phyloP scores from a whole-genome alignment of 2,797 vertebrate genomes.

The Cossypha dichroa region DNA sequence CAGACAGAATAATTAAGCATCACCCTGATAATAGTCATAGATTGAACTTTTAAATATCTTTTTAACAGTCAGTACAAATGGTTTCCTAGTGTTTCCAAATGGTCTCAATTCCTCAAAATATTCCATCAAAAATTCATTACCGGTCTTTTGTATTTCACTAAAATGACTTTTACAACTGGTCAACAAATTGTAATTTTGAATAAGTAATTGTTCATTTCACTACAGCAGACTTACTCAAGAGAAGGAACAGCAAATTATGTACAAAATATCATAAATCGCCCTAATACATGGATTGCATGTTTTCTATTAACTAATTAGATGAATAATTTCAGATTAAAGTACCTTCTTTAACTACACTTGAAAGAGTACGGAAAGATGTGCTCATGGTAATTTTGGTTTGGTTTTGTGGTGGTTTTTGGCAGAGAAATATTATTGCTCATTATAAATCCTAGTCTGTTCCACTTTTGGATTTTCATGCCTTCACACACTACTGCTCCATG shows the following conservation, averaged over 20 bases:
- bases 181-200: background rate
- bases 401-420: background rate
- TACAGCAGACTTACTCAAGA: background rate
- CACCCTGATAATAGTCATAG: constrained; percentile 71
- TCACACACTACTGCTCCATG: background rate
- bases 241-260: background rate
- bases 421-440: background rate
- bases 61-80: background rate
- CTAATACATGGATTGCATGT: background rate
- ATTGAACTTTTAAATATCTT: constrained; percentile 45
- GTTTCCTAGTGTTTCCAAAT: background rate
- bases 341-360: background rate
- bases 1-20: constrained; percentile 93
- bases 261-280: background rate
- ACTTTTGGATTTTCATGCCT: background rate
- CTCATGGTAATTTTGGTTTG: background rate
- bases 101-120: background rate
- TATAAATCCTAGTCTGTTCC: background rate
- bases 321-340: background rate
- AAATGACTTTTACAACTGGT: background rate
- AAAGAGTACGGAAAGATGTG: background rate
- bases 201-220: background rate
- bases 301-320: background rate
- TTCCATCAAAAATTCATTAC: background rate
- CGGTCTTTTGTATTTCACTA: background rate